Evolutionary conservation across 2,888 invertebrate species (phyloP), one percentile per base, ranked within the genome.

Genomic region (Protodeltote pygarga): DNA sequence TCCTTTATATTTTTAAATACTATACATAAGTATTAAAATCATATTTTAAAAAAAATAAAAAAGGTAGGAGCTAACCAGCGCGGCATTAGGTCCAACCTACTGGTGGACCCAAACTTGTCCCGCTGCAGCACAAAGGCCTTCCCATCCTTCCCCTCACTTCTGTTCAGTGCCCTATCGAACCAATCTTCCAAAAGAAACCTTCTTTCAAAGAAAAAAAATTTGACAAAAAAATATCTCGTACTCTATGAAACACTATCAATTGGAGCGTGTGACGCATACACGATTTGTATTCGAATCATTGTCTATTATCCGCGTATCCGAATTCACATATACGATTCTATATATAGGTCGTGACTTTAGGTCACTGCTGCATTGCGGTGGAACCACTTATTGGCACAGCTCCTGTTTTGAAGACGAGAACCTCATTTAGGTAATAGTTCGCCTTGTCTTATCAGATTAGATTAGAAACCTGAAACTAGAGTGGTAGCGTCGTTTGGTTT

Each of bases 181-280:
- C 10, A 34, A 17, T 15, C 11, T 31, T 32, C 24, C 23, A 31
- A 17, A 14, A 19, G 23, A 35, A 49, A 27, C 6, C 5, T 6
- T 19, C 19, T 19, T 19, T 2, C 4, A 19, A 4, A 19, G 6
- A 19, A 38, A 44, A 39, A 27, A 32, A 28, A 34, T 50, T 33
- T 35, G 28, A 27, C 8, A 44, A 46, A 42, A 47, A 46, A 32
- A 42, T 46, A 25, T 31, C 44, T 41, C 61, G 55, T 65, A 46
- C 20, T 65, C 34, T 50, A 45, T 38, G 49, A 45, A 49, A 46
- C 58, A 53, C 52, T 55, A 55, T 51, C 62, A 52, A 52, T 63
- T 72, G 64, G 60, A 40, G 64, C 65, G 65, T 65, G 64, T 53
- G 49, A 50, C 53, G 57, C 58, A 61, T 70, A 20, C 58, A 60